Conservation (phyloP, 2,888 invertebrate genomes). For the Chymomyza procnemis region DNA sequence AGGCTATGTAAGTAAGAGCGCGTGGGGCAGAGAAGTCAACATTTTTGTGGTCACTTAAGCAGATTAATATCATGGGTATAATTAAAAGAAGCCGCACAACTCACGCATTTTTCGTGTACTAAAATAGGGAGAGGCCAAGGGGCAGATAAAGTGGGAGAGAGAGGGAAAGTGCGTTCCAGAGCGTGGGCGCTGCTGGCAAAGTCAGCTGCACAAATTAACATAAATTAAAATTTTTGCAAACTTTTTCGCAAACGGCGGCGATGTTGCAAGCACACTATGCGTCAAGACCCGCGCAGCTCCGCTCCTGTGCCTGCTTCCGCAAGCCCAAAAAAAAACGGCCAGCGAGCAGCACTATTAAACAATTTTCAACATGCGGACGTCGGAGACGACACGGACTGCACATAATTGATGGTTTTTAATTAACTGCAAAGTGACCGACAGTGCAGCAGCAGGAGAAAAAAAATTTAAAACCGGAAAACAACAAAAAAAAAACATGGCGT, state of each 20-base stretch:
- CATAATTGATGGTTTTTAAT: constrained; percentile 72
- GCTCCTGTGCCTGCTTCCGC: constrained; percentile 11
- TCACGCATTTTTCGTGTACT: constrained; percentile 28
- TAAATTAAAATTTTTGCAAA: constrained; percentile 61
- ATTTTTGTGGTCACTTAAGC: constrained; percentile 73
- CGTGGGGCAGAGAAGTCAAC: constrained; percentile 58
- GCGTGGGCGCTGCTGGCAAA: background rate
- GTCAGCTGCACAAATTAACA: constrained; percentile 55
- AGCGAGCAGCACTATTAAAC: constrained; percentile 25
- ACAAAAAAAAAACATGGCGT: background rate
- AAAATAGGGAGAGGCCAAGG: background rate
- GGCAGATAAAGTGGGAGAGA: background rate
- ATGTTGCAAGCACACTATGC: background rate
- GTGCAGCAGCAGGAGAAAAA: constrained; percentile 34
- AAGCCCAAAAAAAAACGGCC: background rate
- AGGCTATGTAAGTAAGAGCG: constrained; percentile 20
- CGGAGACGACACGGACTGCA: constrained; percentile 6
- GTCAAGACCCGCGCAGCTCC: background rate
- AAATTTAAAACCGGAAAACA: constrained; percentile 8
- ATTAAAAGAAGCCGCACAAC: constrained; percentile 58
- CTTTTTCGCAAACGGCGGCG: constrained; percentile 18
- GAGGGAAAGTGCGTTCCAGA: constrained; percentile 1
- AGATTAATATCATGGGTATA: constrained; percentile 70
- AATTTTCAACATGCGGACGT: constrained; percentile 23
- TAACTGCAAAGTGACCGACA: constrained; percentile 69